Evolutionary conservation across 1,140 invertebrate species (phyloP), one percentile per base, ranked within the genome.

Genomic region (Rhagoletis pomonella): DNA sequence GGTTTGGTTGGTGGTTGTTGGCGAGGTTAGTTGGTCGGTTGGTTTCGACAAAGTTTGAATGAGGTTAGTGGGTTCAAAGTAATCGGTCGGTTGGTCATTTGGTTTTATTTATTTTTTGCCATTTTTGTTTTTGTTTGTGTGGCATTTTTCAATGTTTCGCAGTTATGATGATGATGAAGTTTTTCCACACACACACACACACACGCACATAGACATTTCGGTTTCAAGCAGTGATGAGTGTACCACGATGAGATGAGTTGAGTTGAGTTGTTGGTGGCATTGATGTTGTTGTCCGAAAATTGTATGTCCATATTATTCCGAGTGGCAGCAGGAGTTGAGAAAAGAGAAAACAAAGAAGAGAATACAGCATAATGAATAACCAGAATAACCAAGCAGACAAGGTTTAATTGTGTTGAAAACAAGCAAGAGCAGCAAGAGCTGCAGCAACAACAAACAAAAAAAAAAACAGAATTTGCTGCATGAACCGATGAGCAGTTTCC

Each of bases 21-120:
- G 67, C 39, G 39, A 47, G 67, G 17, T 81, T 55, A 81, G 47
- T 81, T 42, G 73, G 47, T 81, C n/a, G n/a, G 50, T 42, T 81
- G n/a, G 50, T 81, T 44, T 81, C 42, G 39, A 29, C 50, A 39
- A 81, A 81, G 50, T 81, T 81, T 81, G n/a, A 0, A 55, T 10
- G 47, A 81, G 73, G 7, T 81, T 55, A 81, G 73, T 58, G 47
- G n/a, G 73, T 19, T 81, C 47, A 81, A 81, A 81, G 47, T 6
- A n/a, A 12, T 81, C 44, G 44, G 73, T 55, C 3, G 2, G 42
- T 81, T 81, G 7, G 69, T 50, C 19, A 29, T 67, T n/a, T n/a
- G n/a, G n/a, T n/a, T n/a, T n/a, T n/a, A n/a, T n/a, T n/a, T n/a
- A n/a, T n/a, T n/a, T n/a, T n/a, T n/a, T n/a, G n/a, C n/a, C n/a